phyloP scores from a whole-genome alignment of 1,140 invertebrate genomes.

The Polyergus mexicanus region DNA sequence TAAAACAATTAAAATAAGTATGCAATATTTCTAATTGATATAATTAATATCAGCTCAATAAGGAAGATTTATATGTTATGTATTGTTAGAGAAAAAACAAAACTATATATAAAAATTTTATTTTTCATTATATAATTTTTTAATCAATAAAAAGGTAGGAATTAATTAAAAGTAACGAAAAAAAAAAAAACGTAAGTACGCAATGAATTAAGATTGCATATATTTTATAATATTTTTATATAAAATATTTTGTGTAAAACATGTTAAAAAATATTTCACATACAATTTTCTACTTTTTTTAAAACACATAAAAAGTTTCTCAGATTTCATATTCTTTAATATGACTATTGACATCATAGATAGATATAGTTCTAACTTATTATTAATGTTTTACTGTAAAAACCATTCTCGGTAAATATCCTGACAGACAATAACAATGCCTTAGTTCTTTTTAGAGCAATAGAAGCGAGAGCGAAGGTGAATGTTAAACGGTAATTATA shows the following conservation, averaged over 20 bases:
- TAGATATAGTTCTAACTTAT: not conserved
- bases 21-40: not conserved
- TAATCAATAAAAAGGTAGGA: not conserved
- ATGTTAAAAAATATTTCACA: not conserved
- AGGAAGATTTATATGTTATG: not conserved
- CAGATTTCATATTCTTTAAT: not conserved
- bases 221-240: not conserved
- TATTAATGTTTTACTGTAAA: not conserved
- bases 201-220: not conserved
- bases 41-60: not conserved
- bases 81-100: not conserved
- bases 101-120: not conserved
- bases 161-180: constrained; percentile 10
- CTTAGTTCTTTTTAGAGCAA: constrained; percentile 18
- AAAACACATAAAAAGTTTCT: not conserved
- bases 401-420: not conserved
- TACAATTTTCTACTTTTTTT: not conserved
- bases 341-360: not conserved
- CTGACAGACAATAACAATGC: not conserved
- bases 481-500: constrained; percentile 47
- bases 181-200: not conserved
- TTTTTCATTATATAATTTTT: constrained; percentile 5
- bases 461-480: constrained; percentile 52
- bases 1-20: not conserved
- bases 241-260: not conserved